Conservation (phyloP, 2,888 invertebrate genomes). For the Hartigia nigra region DNA sequence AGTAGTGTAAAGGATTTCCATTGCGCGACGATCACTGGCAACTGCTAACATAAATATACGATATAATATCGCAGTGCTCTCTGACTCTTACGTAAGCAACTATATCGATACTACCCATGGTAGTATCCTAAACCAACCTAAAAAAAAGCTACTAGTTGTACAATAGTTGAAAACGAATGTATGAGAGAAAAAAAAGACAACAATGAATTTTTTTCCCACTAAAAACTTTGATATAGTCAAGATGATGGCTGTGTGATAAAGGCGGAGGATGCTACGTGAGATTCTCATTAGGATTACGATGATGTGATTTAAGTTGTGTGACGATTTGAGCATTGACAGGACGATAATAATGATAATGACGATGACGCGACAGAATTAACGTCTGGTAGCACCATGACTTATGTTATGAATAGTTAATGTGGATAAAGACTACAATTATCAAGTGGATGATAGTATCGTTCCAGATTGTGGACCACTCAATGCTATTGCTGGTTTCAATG, state of each 20-base stretch:
- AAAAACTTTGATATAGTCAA: neutral
- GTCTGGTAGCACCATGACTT: neutral
- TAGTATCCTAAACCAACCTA: no score
- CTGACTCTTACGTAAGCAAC: neutral
- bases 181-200: neutral
- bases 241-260: neutral
- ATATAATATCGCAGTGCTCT: neutral
- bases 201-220: neutral
- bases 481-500: neutral
- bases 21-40: conserved; percentile 32
- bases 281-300: neutral
- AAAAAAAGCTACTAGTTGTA: neutral
- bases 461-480: neutral
- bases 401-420: neutral
- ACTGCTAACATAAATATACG: neutral
- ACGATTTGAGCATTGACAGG: neutral
- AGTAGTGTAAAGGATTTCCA: conserved; percentile 38
- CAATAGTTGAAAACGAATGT: neutral
- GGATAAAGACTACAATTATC: neutral
- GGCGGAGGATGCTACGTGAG: neutral
- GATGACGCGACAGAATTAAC: neutral
- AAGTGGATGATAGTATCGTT: neutral
- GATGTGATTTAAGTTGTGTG: neutral
- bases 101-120: neutral
- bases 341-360: neutral